Conservation (phyloP, 2,113 vertebrate species). For the Cryptoleucopteryx plumbea region DNA sequence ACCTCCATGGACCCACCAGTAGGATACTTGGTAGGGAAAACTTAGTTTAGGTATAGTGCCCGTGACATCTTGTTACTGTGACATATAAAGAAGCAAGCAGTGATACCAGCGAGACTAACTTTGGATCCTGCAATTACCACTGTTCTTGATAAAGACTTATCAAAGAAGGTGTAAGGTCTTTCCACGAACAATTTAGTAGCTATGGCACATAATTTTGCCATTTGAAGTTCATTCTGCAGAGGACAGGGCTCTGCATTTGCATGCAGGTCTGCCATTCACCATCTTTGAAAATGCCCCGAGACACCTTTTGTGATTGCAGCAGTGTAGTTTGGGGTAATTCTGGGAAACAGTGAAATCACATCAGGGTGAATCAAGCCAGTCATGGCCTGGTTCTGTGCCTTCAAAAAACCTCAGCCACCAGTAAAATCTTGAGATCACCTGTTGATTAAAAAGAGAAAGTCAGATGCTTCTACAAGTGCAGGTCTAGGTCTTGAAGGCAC, state of each 20-base stretch:
- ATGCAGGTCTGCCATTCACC: neutral
- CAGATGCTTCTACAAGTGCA: neutral
- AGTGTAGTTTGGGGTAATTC: neutral
- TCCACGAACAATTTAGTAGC: neutral
- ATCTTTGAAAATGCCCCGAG: neutral
- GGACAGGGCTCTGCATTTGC: neutral
- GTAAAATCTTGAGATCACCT: neutral
- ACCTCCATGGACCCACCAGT: neutral
- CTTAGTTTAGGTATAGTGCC: too few species aligned
- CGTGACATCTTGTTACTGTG: neutral
- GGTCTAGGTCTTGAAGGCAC: neutral
- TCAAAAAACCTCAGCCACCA: neutral
- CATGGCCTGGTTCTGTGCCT: neutral
- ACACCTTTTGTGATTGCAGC: neutral
- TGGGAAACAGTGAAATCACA: neutral
- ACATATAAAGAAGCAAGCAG: neutral
- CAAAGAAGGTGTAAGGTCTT: neutral
- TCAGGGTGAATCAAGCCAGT: neutral
- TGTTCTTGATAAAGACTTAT: neutral
- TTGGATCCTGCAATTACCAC: neutral
- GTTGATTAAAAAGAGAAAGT: neutral
- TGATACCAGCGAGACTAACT: neutral
- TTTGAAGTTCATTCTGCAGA: neutral
- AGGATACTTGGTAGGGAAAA: neutral
- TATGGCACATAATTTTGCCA: neutral